Conservation (phyloP, 2,113 vertebrate genomes). For the Theristicus caerulescens region DNA sequence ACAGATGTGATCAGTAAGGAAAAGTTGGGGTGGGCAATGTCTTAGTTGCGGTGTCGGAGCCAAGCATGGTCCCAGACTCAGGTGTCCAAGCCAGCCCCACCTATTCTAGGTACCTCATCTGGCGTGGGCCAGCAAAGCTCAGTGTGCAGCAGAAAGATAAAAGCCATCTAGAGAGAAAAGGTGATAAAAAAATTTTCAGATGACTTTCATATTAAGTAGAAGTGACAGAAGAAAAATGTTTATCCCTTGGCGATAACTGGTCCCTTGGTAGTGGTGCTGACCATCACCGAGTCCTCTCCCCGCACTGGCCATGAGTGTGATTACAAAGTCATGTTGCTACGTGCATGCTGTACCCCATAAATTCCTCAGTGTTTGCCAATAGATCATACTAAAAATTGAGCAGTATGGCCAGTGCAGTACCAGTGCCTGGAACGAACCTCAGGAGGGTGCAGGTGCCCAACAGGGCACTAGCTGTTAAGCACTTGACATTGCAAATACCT, state of each 20-base stretch:
- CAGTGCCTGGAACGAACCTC: background rate
- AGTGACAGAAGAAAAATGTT: background rate
- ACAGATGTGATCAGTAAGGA: conserved; percentile 61
- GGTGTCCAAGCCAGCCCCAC: too few relatives aligned
- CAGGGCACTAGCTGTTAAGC: background rate
- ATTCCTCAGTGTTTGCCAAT: background rate
- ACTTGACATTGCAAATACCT: background rate
- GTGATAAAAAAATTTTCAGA: background rate
- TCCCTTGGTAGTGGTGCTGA: background rate
- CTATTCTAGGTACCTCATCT: background rate
- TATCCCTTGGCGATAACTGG: background rate
- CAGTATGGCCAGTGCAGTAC: background rate
- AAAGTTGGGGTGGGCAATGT: background rate
- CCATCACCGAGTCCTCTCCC: background rate
- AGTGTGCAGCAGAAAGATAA: background rate
- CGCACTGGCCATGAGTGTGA: background rate
- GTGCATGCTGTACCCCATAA: background rate
- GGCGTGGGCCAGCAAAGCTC: background rate
- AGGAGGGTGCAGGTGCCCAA: background rate
- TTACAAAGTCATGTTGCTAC: too few relatives aligned
- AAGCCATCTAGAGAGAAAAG: background rate
- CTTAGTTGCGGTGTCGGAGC: background rate
- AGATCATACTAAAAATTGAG: background rate
- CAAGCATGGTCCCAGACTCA: background rate
- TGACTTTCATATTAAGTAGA: background rate